Percentiles rank a stretch among this genome's conserved stretches.
Evolutionary conservation across 2,797 vertebrate species (phyloP).

Genomic region (Oophaga sylvatica): DNA sequence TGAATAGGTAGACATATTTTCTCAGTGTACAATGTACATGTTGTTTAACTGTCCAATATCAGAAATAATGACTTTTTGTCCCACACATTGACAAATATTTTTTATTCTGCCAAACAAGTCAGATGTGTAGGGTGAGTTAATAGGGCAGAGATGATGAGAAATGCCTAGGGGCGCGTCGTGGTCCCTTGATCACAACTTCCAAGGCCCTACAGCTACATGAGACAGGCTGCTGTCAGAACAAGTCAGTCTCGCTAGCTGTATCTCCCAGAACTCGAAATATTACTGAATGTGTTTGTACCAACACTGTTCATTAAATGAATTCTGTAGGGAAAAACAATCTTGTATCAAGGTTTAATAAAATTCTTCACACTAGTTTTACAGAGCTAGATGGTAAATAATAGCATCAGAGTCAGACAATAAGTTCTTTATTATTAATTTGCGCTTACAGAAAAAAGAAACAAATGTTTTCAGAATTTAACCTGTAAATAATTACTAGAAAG

Average conservation of each 20-base stretch:
- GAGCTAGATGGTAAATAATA: background rate
- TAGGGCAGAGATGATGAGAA: constrained; percentile 22
- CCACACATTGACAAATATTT: background rate
- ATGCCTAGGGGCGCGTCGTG: constrained; percentile 29
- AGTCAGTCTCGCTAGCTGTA: background rate
- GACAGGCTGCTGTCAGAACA: constrained; percentile 20
- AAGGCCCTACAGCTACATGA: background rate
- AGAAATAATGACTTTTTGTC: constrained; percentile 2
- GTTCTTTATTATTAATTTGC: background rate
- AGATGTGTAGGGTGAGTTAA: constrained; percentile 37
- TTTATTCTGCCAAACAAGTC: background rate
- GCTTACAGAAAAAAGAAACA: background rate
- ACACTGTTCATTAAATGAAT: background rate
- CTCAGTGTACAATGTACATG: background rate
- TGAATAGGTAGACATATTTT: background rate
- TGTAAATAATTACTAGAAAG: too few species aligned
- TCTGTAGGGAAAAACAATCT: background rate
- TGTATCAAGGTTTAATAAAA: background rate
- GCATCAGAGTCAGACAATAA: background rate
- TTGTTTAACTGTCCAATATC: background rate
- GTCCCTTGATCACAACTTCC: constrained; percentile 39
- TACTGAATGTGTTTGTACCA: background rate
- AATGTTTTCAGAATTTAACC: too few species aligned
- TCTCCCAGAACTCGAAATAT: constrained; percentile 8
- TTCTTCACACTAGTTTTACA: background rate